phyloP scores from a whole-genome alignment of 1,140 invertebrate species.

The Chironomus tepperi region DNA sequence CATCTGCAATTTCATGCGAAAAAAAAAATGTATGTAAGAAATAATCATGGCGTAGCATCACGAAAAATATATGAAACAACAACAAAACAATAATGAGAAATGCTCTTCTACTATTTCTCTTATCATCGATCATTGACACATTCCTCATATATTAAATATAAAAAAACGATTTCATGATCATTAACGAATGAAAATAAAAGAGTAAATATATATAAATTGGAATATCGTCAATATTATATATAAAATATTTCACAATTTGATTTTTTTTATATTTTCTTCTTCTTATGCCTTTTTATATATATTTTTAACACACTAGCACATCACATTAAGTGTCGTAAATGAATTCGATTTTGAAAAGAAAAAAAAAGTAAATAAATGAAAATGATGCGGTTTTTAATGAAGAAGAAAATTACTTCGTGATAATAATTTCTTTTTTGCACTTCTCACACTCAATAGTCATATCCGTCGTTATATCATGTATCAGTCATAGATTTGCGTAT shows the following conservation, averaged over 20 bases:
- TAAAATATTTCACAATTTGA: background rate
- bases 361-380: background rate
- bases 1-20: slow-evolving; percentile 10
- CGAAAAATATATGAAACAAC: background rate
- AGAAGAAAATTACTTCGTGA: background rate
- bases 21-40: slow-evolving; percentile 1
- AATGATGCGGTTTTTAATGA: background rate
- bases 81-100: background rate
- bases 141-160: background rate
- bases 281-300: background rate
- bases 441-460: background rate
- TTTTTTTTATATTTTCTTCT: background rate
- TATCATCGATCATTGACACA: slow-evolving; percentile 13
- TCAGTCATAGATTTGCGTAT: background rate
- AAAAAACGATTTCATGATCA: background rate
- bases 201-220: background rate
- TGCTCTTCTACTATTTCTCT: background rate
- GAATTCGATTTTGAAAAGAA: background rate
- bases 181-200: background rate
- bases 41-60: background rate
- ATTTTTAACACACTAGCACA: background rate
- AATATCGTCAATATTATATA: slow-evolving; percentile 10
- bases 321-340: background rate
- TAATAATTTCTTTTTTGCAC: background rate
- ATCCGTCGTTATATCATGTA: background rate